Evolutionary conservation across 2,888 invertebrate genomes (phyloP).

Genomic region (Andricus quercusramuli): DNA sequence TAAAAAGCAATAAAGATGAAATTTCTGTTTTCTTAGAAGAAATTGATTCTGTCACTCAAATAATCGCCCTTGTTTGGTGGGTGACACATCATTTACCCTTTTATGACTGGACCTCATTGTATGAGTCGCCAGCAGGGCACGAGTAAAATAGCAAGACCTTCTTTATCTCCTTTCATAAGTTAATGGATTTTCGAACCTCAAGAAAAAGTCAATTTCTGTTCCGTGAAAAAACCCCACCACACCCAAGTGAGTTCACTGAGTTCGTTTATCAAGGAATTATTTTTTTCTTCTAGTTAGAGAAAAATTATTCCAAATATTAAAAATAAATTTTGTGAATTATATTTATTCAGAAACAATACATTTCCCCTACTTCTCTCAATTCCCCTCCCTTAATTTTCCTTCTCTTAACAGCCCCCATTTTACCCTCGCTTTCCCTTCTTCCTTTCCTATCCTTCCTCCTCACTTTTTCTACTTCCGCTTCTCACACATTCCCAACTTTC

Average conservation of each 20-base stretch:
- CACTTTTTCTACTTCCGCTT: no score
- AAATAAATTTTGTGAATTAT: no score
- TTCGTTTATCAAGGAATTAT: neutral
- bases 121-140: neutral
- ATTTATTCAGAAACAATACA: no score
- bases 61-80: neutral
- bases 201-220: neutral
- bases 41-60: conserved; percentile 6
- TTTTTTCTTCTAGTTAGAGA: no score
- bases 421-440: no score
- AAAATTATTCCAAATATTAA: no score
- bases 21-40: neutral
- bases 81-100: neutral
- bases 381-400: no score
- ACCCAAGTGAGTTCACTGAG: neutral
- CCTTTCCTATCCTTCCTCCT: no score
- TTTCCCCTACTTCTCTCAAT: no score
- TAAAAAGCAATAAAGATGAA: neutral
- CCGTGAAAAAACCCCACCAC: neutral
- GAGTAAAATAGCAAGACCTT: neutral
- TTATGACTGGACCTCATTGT: conserved; percentile 1
- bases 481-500: no score
- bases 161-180: neutral
- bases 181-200: conserved; percentile 4
- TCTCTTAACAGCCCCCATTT: no score